phyloP scores from a whole-genome alignment of 2,888 invertebrate species.

The Xestia c-nigrum region DNA sequence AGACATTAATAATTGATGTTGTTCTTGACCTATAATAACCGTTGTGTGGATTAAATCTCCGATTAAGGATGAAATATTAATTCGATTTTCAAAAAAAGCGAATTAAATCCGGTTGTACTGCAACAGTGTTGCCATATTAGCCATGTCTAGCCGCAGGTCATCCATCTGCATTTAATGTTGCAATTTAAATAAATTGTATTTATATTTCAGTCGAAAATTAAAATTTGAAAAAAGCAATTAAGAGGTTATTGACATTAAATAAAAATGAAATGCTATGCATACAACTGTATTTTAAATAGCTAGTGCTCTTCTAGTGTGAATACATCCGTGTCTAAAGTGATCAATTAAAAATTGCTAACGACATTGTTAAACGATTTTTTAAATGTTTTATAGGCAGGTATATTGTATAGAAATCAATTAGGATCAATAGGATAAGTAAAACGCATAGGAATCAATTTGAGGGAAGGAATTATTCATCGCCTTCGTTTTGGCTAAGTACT shows the following conservation, averaged over 20 bases:
- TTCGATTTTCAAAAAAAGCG: neutral
- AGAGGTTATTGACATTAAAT: constrained; percentile 35
- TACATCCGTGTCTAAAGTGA: constrained; percentile 18
- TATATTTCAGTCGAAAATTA: constrained; percentile 2
- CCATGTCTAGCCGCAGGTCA: constrained; percentile 15
- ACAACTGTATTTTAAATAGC: neutral
- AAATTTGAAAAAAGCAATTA: neutral
- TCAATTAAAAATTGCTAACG: constrained; percentile 29
- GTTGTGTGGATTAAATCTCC: neutral
- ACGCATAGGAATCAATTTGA: neutral
- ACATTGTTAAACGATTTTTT: constrained; percentile 11
- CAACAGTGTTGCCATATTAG: constrained; percentile 8
- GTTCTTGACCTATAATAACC: neutral
- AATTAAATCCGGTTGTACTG: constrained; percentile 39
- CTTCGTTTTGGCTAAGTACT: no score
- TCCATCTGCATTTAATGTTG: constrained; percentile 37
- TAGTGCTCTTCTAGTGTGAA: neutral
- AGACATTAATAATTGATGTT: neutral
- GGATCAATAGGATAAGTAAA: neutral
- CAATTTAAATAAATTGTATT: constrained; percentile 44
- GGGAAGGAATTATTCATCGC: neutral
- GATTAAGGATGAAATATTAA: constrained; percentile 4
- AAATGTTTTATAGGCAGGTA: neutral
- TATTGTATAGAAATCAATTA: neutral
- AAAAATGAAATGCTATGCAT: constrained; percentile 12